Conservation (phyloP, 2,797 vertebrate species). For the Cheracebus regulus region DNA sequence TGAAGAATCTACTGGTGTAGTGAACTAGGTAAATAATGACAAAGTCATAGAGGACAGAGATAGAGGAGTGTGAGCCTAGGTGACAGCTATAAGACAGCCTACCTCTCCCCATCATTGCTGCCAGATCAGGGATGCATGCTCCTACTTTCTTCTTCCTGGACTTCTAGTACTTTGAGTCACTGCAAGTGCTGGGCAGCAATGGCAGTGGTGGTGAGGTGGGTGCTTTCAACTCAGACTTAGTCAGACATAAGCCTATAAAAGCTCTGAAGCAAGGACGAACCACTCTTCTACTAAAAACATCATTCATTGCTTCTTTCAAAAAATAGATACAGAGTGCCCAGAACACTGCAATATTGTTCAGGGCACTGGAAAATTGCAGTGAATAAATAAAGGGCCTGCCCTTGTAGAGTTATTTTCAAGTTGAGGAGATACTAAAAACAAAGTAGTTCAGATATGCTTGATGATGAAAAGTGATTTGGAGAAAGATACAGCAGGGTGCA, state of each 20-base stretch:
- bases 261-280: not conserved
- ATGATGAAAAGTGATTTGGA: not conserved
- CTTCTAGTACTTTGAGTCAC: not conserved
- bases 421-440: not conserved
- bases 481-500: not conserved
- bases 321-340: not conserved
- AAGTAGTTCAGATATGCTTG: not conserved
- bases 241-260: not conserved
- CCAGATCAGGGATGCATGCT: not conserved
- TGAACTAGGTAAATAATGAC: not conserved
- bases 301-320: not conserved
- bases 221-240: not conserved
- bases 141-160: not conserved
- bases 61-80: not conserved
- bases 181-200: not conserved
- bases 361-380: not conserved
- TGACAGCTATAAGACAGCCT: not conserved
- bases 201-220: rapidly evolving
- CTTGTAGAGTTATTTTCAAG: not conserved
- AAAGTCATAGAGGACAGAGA: not conserved
- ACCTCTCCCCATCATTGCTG: not conserved
- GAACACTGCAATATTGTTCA: not conserved
- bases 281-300: not conserved
- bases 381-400: not conserved
- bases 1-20: not conserved